Percentiles rank a stretch among this genome's conserved stretches.
phyloP scores from a whole-genome alignment of 2,888 invertebrate genomes.

The Brassicogethes aeneus region DNA sequence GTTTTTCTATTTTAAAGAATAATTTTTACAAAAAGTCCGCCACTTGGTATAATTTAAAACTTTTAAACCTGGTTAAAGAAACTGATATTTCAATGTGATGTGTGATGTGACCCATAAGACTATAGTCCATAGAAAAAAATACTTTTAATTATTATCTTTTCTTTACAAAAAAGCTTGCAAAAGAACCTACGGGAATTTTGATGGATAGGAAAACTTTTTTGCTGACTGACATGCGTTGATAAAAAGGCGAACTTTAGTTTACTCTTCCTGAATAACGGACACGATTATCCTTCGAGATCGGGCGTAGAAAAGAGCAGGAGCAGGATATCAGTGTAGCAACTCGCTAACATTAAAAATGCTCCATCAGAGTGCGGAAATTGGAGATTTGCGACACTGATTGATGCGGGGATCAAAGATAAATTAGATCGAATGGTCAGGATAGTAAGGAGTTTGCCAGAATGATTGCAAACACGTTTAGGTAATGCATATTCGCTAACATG shows the following conservation, averaged over 20 bases:
- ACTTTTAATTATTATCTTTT: too few relatives aligned
- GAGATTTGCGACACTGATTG: conserved; percentile 25
- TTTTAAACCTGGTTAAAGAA: too few relatives aligned
- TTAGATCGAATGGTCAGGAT: conserved; percentile 18
- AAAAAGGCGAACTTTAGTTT: not conserved
- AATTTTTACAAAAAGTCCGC: too few relatives aligned
- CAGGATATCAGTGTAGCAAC: conserved; percentile 3
- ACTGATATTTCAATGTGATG: too few relatives aligned
- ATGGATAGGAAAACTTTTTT: too few relatives aligned
- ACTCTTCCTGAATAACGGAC: not conserved
- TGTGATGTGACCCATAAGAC: too few relatives aligned
- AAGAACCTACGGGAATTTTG: too few relatives aligned
- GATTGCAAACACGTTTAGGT: conserved; percentile 1
- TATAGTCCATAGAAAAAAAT: too few relatives aligned
- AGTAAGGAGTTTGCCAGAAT: conserved; percentile 7
- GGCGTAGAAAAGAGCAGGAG: conserved; percentile 1
- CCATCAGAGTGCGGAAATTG: conserved; percentile 20
- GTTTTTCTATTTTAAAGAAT: too few relatives aligned
- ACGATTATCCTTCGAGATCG: not conserved
- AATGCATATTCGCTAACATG: not conserved
- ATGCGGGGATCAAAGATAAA: conserved; percentile 23
- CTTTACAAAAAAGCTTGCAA: too few relatives aligned
- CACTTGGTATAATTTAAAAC: too few relatives aligned
- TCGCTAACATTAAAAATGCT: conserved; percentile 17
- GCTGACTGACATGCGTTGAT: too few relatives aligned